Percentiles rank a stretch among this genome's conserved stretches.
Conservation (phyloP, 1,140 invertebrate genomes). For the Drosophila orosa region DNA sequence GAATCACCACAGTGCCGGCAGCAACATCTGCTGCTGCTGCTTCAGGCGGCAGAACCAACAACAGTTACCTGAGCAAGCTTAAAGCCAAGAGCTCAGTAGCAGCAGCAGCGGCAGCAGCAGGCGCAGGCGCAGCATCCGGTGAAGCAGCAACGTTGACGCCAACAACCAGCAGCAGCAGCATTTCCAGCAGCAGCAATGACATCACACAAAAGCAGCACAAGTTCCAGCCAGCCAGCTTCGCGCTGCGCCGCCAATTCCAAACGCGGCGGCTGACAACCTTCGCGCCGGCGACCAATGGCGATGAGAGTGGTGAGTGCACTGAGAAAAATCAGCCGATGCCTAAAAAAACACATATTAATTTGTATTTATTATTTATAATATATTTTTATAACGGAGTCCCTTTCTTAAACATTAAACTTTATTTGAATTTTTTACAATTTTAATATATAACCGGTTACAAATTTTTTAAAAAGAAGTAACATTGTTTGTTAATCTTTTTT, state of each 20-base stretch:
- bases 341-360: no score
- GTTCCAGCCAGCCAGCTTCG: slow-evolving; percentile 64
- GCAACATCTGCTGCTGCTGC: slow-evolving; percentile 25
- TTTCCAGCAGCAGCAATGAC: slow-evolving; percentile 37
- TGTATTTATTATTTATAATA: no score
- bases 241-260: slow-evolving; percentile 75
- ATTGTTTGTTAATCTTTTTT: no score
- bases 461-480: no score
- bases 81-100: slow-evolving; percentile 55
- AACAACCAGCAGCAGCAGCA: slow-evolving; percentile 36
- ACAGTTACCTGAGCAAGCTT: slow-evolving; percentile 56
- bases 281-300: slow-evolving; percentile 42
- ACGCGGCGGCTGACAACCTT: slow-evolving; percentile 74
- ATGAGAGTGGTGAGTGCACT: slow-evolving; percentile 70
- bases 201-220: slow-evolving; percentile 59
- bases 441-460: no score
- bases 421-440: no score
- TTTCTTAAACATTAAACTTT: no score
- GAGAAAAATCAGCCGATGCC: background rate
- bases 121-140: slow-evolving; percentile 12
- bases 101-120: slow-evolving; percentile 2
- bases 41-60: slow-evolving; percentile 38
- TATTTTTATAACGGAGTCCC: no score
- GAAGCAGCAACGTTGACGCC: slow-evolving; percentile 53
- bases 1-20: slow-evolving; percentile 20